Base-by-base conservation (phyloP, 2,888 invertebrate genomes). In the Entomobrya multifasciata region DNA sequence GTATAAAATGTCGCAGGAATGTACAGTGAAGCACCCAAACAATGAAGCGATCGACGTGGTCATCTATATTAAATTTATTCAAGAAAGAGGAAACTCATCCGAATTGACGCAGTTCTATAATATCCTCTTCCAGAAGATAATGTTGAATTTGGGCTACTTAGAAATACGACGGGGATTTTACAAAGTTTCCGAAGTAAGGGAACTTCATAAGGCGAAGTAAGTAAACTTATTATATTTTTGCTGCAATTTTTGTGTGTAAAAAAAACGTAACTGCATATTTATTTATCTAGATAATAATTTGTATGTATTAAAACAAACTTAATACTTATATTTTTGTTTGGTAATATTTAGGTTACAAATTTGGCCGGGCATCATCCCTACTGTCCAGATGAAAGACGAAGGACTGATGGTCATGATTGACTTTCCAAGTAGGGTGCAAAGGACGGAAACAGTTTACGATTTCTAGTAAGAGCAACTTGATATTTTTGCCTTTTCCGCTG, bases 301-400 rank as follows among this genome's bases (percentile, higher is more conserved):
- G 30, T 15, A 30, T 15, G 5, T n/a, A 49, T 70, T 44, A 17
- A 49, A 49, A 17, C 22, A 17, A 5, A 74, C 25, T 10, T 55
- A 36, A 52, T n/a, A 76, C 25, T 49, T 25, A 49, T 22, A 10
- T 52, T 3, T 30, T 27, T 25, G 5, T 62, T 62, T 62, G 27
- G 41, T 8, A 65, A 2, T 2, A 1, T 74, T 15, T 91, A 96
- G 95, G 91, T 92, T 98, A 27, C 96, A 98, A 93, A 95, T 98
- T 0, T 97, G 97, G 96, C 98, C 98, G 0, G 98, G 98, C 0
- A 98, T 96, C 92, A 95, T 97, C 0, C 96, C 97, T 1, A 95
- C 97, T 0, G 95, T 97, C 0, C 95, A 96, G 91, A 96, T 97
- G 92, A 95, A 95, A 89, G 97, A 98, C 92, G 97, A 95, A 8